These are phyloP conservation scores for Autographa pulchrina DNA, from an alignment of 2,888 invertebrate species.

Conservation along the genomic window DNA sequence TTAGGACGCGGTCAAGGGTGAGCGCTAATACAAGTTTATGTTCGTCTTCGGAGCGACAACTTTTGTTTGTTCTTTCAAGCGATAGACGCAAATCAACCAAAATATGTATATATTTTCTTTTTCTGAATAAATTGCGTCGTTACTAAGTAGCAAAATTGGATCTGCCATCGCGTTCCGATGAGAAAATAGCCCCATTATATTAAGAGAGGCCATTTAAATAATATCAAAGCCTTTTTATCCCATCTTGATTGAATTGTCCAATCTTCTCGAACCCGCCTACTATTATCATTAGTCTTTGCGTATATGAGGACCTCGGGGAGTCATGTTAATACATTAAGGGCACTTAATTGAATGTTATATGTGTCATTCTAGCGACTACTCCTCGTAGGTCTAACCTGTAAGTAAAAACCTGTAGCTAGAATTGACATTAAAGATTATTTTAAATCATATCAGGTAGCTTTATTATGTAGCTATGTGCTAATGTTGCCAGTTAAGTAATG, in stretches of 20 bases:
- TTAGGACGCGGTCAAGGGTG: constrained; percentile 37
- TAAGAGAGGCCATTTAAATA: constrained; percentile 17
- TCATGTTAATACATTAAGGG: background rate
- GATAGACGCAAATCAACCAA: constrained; percentile 6
- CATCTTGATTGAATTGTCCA: constrained; percentile 14
- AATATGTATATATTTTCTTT: constrained; percentile 18
- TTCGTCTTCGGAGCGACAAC: constrained; percentile 7
- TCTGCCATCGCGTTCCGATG: background rate
- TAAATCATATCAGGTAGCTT: too few species aligned
- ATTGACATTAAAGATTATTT: too few species aligned
- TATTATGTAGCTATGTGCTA: too few species aligned
- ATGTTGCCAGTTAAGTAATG: too few species aligned
- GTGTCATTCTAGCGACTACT: background rate
- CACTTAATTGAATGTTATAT: background rate
- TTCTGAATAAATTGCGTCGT: constrained; percentile 13
- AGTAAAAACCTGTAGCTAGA: too few species aligned
- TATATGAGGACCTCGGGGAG: constrained; percentile 5
- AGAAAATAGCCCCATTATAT: constrained; percentile 23
- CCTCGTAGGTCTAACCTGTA: too few species aligned
- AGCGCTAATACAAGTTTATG: constrained; percentile 7
- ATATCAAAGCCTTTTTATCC: constrained; percentile 17
- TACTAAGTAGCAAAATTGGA: constrained; percentile 31
- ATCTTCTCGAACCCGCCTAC: constrained; percentile 11
- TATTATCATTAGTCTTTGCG: background rate
- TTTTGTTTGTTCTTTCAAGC: constrained; percentile 15